Base-by-base conservation (phyloP, 2,797 vertebrate genomes). In the Bucorvus abyssinicus region DNA sequence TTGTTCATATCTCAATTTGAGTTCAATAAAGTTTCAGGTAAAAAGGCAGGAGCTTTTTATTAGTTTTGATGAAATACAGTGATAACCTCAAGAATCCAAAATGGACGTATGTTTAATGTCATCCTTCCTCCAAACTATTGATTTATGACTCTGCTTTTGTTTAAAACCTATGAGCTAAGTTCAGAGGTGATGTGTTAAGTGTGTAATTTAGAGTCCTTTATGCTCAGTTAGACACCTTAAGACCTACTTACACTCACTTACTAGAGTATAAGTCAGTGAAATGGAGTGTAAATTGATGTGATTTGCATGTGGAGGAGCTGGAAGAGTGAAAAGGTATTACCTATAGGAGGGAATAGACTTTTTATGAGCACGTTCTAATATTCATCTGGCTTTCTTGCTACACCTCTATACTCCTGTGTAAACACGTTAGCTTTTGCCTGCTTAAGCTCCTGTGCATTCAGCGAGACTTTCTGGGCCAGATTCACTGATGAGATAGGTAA, bases 181-280 rank as follows among this genome's bases (percentile, higher is more conserved):
- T 96, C 93, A 97, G 91, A 94, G 91, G 95, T 95, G 94, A 85
- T 74, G 78, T 10, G 3, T 94, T 85, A 95, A 84, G 14, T 64
- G 36, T 82, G 75, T 88, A 95, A 92, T 96, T 94, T 89, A 65
- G 38, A 91, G 68, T 80, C 38, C 64, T 96, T 91, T 94, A 89
- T 97, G 93, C 70, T 94, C 88, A 68, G 83, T 94, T 94, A 84
- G 93, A 70, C 84, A 93, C 90, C 78, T 89, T 94, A 84, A 94
- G 80, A 94, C 85, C 86, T 89, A 83, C 81, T 94, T 94, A 94
- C 63, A 70, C 40, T 89, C 71, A 64, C 93, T 95, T 89, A 85
- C 84, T 83, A 84, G 83, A 95, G 80, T 85, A 60, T 90, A 96
- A 95, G 92, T 94, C 91, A 92, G 79, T 78, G 89, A 92, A 97